A percentile compares a stretch with the other conserved stretches of the same genome.
These are phyloP conservation scores for Pelvicachromis taeniatus DNA, from an alignment of 2,113 vertebrate genomes.

Conservation along the genomic window DNA sequence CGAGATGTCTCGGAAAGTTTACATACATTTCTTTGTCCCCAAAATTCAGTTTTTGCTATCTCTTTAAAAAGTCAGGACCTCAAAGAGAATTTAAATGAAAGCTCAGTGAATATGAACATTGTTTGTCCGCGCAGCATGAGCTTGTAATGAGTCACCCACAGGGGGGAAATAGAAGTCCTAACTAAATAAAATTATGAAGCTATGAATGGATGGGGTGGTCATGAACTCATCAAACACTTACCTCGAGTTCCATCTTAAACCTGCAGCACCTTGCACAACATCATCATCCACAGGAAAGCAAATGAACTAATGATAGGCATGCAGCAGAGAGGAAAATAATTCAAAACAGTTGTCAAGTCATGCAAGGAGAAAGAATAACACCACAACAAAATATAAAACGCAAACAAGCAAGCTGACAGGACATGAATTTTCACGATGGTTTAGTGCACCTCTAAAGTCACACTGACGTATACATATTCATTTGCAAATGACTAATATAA, in stretches of 20 bases:
- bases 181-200: background rate
- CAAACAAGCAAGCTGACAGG: background rate
- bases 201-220: background rate
- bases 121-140: background rate
- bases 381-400: background rate
- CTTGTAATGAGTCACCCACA: background rate
- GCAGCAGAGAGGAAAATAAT: constrained; percentile 30
- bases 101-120: background rate
- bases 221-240: constrained; percentile 22
- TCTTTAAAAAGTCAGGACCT: background rate
- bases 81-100: background rate
- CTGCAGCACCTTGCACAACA: constrained; percentile 43
- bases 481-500: background rate
- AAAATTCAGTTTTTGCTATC: background rate
- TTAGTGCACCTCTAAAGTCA: background rate
- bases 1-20: background rate
- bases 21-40: background rate
- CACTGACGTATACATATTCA: background rate
- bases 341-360: constrained; percentile 12
- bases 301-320: constrained; percentile 58
- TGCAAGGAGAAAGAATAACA: constrained; percentile 12
- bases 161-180: background rate
- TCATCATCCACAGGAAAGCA: constrained; percentile 59
- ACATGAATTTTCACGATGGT: background rate
- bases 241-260: constrained; percentile 19